Base-by-base conservation (phyloP, 2,797 vertebrate species). In the Buphagus erythrorhynchus region DNA sequence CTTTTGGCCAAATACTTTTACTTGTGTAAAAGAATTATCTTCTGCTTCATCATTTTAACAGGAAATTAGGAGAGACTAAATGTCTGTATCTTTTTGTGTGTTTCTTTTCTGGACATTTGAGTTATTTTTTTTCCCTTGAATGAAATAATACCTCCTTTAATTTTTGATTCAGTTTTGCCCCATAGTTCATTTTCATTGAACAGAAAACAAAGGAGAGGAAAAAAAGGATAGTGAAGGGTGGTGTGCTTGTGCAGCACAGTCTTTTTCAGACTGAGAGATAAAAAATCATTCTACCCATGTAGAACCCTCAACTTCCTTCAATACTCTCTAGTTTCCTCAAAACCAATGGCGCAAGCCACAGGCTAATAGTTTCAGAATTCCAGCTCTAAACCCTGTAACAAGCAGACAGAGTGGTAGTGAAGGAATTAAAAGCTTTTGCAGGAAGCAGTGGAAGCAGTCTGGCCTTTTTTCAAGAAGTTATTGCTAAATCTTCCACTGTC, bases 191-290 rank as follows among this genome's bases (percentile, higher is more conserved):
- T 5, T 25, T 55, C 9, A 24, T 22, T 19, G 5, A 28, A 11
- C 3, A 33, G 54, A 33, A 33, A 26, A 31, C 1, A 28, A 54
- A 17, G 4, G 6, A 36, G 4, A 16, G 2, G 2, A 17, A 25
- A 4, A 10, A 28, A 33, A 12, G 0, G 3, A 0, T 25, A 3
- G 0, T 3, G 38, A 29, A 42, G 2, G 10, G 26, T 18, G 14
- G 10, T 35, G 8, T 18, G 14, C 11, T 22, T 67, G 11, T 26
- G 19, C 18, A 51, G 18, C 36, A 58, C 9, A 28, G 16, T 28
- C 18, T 19, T 49, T 62, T 85, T 43, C 13, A 38, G 13, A 33
- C 10, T 43, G 21, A 20, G 2, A 52, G 17, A 33, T 59, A 68
- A 38, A 58, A 67, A 65, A 31, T 5, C 4, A 22, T 2, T 59